Conservation (phyloP, 2,888 invertebrate species). For the Tupiocoris notatus region DNA sequence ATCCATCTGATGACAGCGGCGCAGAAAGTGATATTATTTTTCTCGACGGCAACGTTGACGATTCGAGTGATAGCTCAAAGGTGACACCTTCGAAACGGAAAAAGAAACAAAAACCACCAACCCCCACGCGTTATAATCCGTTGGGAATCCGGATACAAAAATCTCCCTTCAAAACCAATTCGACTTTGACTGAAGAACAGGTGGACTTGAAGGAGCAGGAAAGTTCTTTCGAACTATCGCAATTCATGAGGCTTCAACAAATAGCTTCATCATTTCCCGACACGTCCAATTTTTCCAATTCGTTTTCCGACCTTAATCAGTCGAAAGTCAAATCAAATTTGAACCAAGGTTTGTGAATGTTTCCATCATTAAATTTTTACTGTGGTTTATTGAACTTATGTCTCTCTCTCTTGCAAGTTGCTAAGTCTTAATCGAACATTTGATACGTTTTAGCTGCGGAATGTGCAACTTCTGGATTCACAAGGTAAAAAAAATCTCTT, state of each 20-base stretch:
- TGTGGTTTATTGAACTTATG: no score
- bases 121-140: conserved; percentile 45
- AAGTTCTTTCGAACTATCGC: not conserved
- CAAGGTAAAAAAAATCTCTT: no score
- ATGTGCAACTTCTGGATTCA: no score
- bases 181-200: not conserved
- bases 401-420: no score
- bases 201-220: not conserved
- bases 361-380: no score
- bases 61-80: conserved; percentile 4
- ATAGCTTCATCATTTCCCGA: conserved; percentile 13
- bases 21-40: conserved; percentile 8
- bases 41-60: conserved; percentile 25
- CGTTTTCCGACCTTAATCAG: no score
- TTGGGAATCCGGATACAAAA: conserved; percentile 48
- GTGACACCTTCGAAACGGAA: conserved; percentile 9
- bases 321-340: no score
- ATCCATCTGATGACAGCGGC: conserved; percentile 9
- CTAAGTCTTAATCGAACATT: no score
- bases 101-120: conserved; percentile 39
- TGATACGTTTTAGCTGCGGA: no score
- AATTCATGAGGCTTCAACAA: conserved; percentile 4
- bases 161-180: conserved; percentile 46
- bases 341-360: no score
- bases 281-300: not conserved